These are phyloP conservation scores for Caenorhabditis angaria DNA, from an alignment of 2,888 invertebrate species.

Conservation along the genomic window DNA sequence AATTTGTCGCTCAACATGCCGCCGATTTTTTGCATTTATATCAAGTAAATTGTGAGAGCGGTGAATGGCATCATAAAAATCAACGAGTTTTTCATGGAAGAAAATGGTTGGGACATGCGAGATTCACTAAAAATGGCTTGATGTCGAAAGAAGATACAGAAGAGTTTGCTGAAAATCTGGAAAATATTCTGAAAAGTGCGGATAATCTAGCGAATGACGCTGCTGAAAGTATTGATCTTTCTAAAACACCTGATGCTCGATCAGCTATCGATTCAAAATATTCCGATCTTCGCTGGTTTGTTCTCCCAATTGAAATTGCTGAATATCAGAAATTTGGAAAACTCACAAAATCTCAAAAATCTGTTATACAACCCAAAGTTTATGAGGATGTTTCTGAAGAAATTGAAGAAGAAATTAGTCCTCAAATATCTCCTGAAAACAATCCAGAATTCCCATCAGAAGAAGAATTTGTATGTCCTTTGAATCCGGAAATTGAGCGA, in stretches of 20 bases:
- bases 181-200: conserved; percentile 14
- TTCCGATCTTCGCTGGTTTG: conserved; percentile 85
- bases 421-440: too few relatives aligned
- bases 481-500: not conserved
- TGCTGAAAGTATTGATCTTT: conserved; percentile 9
- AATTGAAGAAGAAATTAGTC: not conserved
- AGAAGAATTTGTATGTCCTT: not conserved
- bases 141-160: conserved; percentile 8
- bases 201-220: conserved; percentile 15
- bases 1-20: conserved; percentile 86
- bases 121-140: conserved; percentile 25
- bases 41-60: conserved; percentile 85
- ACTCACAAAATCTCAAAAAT: not conserved
- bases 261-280: conserved; percentile 80
- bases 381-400: conserved; percentile 14
- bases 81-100: conserved; percentile 82
- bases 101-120: conserved; percentile 77
- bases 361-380: conserved; percentile 9
- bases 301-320: conserved; percentile 82
- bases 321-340: conserved; percentile 19
- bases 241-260: conserved; percentile 79
- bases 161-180: not conserved
- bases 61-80: conserved; percentile 87
- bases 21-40: conserved; percentile 87
- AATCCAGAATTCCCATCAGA: not conserved